These are phyloP conservation scores for Ophion ventricosus DNA, from an alignment of 2,888 invertebrate genomes.

Conservation along the genomic window DNA sequence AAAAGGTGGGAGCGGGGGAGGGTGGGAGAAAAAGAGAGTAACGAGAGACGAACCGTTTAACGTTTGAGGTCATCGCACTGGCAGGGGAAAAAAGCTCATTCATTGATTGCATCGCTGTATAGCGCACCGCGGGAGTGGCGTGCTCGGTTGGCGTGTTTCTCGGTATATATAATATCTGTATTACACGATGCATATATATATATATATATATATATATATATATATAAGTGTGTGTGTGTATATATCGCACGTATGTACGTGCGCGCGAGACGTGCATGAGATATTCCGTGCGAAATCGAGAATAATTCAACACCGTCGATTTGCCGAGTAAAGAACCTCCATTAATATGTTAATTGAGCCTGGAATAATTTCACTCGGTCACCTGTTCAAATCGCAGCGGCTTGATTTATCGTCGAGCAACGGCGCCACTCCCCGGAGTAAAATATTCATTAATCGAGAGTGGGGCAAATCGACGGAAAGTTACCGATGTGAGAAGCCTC, in stretches of 20 bases:
- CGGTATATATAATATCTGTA: conserved; percentile 21
- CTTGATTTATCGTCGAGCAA: no score
- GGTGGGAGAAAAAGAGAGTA: conserved; percentile 32
- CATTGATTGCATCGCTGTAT: conserved; percentile 78
- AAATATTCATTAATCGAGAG: no score
- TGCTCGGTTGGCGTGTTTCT: conserved; percentile 62
- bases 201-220: background rate
- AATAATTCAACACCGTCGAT: background rate
- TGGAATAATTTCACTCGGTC: no score
- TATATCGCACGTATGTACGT: background rate
- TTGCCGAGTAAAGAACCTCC: background rate
- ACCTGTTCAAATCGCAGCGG: no score
- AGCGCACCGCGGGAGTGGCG: conserved; percentile 57
- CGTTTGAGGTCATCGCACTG: conserved; percentile 56
- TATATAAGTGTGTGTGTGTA: no score
- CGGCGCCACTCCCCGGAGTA: no score
- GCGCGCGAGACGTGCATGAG: background rate
- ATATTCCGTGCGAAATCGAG: conserved; percentile 20
- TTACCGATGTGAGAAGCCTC: no score
- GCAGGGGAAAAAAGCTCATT: conserved; percentile 74
- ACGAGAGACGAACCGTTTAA: conserved; percentile 54
- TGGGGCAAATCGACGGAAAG: no score
- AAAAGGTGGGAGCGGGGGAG: conserved; percentile 26
- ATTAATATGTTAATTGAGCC: background rate
- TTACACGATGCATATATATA: conserved; percentile 22